Evolutionary conservation across 30 jellyfish, hydroid and myxozoan genomes (phyloP).

Genomic region (Aurelia sp.): DNA sequence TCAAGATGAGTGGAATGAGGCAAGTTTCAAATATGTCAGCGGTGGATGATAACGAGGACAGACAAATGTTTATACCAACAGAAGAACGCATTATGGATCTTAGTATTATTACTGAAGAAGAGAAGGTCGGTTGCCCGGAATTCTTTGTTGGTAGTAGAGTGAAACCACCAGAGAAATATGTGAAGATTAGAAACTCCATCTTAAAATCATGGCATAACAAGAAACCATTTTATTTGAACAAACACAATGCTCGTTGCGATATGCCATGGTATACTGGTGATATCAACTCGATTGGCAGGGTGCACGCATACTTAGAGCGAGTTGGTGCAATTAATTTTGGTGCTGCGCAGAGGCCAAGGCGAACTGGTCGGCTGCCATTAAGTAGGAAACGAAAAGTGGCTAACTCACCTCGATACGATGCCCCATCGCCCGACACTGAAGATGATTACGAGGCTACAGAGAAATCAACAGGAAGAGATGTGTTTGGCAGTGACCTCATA

Average conservation of each 20-base stretch:
- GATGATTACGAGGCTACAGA: constrained; percentile 37
- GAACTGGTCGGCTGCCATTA: constrained; percentile 26
- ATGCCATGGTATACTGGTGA: constrained; percentile 77
- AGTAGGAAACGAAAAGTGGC: constrained; percentile 36
- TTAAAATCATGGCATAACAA: constrained; percentile 50
- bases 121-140: constrained; percentile 66
- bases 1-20: constrained; percentile 11
- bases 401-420: constrained; percentile 48
- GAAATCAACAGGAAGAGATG: background rate
- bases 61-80: background rate
- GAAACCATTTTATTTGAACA: constrained; percentile 64
- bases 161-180: constrained; percentile 73
- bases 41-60: constrained; percentile 31
- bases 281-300: constrained; percentile 68
- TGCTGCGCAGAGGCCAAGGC: constrained; percentile 52
- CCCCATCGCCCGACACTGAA: constrained; percentile 59
- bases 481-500: constrained; percentile 26
- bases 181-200: constrained; percentile 62
- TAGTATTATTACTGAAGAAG: constrained; percentile 47
- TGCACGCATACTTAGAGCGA: constrained; percentile 63
- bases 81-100: constrained; percentile 36
- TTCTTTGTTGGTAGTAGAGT: constrained; percentile 70
- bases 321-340: constrained; percentile 67
- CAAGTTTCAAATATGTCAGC: constrained; percentile 11
- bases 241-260: constrained; percentile 59